phyloP scores from a whole-genome alignment of 2,888 invertebrate species.

The Scaptodrosophila latifasciaeformis region DNA sequence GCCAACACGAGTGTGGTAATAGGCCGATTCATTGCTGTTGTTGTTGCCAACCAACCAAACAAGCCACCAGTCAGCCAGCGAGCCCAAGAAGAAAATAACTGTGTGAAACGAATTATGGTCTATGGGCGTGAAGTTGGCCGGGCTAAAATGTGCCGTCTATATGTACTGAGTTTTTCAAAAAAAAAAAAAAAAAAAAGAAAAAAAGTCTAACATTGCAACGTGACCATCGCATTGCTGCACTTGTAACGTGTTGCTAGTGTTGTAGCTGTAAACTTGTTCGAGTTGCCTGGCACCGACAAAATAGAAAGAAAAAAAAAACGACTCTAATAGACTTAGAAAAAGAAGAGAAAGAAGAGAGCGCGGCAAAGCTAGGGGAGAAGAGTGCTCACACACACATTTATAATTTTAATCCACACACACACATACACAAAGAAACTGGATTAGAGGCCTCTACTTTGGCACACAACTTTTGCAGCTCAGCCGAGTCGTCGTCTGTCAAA shows the following conservation, averaged over 20 bases:
- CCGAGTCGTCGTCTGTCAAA: neutral
- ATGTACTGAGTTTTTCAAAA: neutral
- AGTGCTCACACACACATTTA: neutral
- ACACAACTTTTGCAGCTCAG: neutral
- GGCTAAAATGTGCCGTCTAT: neutral
- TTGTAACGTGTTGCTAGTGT: constrained; percentile 54
- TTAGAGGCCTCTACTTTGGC: constrained; percentile 39
- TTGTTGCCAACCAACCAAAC: constrained; percentile 15
- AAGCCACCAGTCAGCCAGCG: constrained; percentile 10
- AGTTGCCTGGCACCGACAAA: constrained; percentile 33
- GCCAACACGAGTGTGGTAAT: constrained; percentile 46
- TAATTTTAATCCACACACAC: no score
- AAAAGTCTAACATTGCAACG: constrained; percentile 58
- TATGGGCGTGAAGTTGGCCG: constrained; percentile 29
- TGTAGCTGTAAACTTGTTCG: constrained; percentile 57
- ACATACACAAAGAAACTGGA: constrained; percentile 47
- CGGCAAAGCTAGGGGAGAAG: neutral
- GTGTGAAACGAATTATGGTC: constrained; percentile 44
- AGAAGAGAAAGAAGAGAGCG: constrained; percentile 5
- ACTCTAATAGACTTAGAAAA: constrained; percentile 7
- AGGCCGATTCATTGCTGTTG: constrained; percentile 21
- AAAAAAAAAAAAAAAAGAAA: constrained; percentile 10
- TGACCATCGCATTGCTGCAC: constrained; percentile 60
- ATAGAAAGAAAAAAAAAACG: neutral
- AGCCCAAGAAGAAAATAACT: constrained; percentile 33